phyloP scores from a whole-genome alignment of 2,113 vertebrate species.

The Silurus glanis region DNA sequence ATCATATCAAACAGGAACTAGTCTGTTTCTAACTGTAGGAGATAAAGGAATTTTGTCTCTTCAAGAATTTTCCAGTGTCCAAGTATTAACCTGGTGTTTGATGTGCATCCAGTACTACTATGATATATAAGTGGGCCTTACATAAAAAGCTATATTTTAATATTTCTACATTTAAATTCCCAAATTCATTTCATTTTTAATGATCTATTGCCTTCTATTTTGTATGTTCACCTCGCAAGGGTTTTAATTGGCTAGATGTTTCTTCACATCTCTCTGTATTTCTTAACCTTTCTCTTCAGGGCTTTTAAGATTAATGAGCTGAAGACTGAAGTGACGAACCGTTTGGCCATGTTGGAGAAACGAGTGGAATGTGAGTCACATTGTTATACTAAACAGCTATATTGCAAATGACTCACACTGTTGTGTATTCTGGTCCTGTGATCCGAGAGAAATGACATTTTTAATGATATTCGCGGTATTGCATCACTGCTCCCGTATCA shows the following conservation, averaged over 20 bases:
- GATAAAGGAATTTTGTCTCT: not conserved
- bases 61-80: not conserved
- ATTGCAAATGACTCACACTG: not conserved
- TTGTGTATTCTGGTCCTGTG: not conserved
- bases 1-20: not conserved
- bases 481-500: not conserved
- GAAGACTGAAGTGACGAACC: slow-evolving; percentile 85
- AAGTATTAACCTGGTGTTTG: too few relatives aligned
- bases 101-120: too few relatives aligned
- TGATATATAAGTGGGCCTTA: too few relatives aligned
- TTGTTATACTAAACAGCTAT: not conserved
- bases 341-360: slow-evolving; percentile 88
- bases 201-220: not conserved
- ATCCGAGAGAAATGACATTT: too few relatives aligned
- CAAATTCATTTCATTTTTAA: not conserved
- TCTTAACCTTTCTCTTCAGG: slow-evolving; percentile 62
- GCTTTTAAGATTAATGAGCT: slow-evolving; percentile 90
- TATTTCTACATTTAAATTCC: too few relatives aligned
- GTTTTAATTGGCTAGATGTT: not conserved
- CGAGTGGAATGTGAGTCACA: slow-evolving; percentile 85
- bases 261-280: not conserved
- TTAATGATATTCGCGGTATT: too few relatives aligned
- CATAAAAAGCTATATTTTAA: too few relatives aligned
- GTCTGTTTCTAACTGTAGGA: not conserved
- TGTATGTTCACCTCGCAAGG: not conserved